Percentiles rank a stretch among this genome's conserved stretches.
Conservation (phyloP, 2,888 invertebrate species). For the Deroplatys truncata region DNA sequence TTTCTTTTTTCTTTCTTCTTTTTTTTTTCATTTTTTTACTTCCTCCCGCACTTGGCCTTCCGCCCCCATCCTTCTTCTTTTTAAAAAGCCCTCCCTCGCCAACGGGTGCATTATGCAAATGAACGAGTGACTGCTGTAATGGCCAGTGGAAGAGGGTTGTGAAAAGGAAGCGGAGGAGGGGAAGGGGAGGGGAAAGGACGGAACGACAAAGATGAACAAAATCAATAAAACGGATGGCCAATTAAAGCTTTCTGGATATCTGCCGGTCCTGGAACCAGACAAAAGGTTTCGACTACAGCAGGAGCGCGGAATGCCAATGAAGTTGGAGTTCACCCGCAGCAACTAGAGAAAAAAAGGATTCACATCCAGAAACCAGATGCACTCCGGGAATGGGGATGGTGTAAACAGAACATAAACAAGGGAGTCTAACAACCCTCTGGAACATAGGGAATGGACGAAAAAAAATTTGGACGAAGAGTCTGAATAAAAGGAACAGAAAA, state of each 20-base stretch:
- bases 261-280: not conserved
- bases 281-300: not conserved
- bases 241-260: slow-evolving; percentile 16
- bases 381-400: not conserved
- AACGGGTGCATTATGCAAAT: slow-evolving; percentile 15
- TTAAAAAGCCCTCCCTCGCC: slow-evolving; percentile 1
- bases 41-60: not conserved
- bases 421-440: not conserved
- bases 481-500: not conserved
- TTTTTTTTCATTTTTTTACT: slow-evolving; percentile 3
- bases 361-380: not conserved
- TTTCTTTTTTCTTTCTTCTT: not conserved
- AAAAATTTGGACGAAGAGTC: not conserved
- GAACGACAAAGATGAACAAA: slow-evolving; percentile 22
- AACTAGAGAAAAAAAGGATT: not conserved
- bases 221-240: slow-evolving; percentile 22
- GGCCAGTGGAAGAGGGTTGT: slow-evolving; percentile 4
- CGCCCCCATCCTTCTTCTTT: slow-evolving; percentile 7
- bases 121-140: slow-evolving; percentile 15
- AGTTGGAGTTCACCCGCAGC: not conserved
- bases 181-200: not conserved
- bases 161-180: not conserved
- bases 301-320: not conserved
- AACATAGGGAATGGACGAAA: not conserved
- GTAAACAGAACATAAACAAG: not conserved